These are phyloP conservation scores for Sycophaga agraensis DNA, from an alignment of 1,140 invertebrate species.

Conservation along the genomic window DNA sequence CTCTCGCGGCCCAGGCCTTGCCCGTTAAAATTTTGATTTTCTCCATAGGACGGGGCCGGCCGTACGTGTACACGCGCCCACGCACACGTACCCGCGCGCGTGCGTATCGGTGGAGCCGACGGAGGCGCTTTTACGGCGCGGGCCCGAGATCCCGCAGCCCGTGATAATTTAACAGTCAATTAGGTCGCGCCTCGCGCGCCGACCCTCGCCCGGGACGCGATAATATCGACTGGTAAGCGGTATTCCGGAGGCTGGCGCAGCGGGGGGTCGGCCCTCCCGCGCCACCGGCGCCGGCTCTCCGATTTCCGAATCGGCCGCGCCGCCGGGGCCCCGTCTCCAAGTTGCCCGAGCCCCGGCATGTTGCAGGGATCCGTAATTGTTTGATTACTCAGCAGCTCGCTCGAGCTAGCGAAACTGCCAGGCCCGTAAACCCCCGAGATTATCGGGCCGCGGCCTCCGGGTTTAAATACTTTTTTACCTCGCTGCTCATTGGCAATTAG, in stretches of 20 bases:
- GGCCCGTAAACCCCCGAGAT: constrained; percentile 35
- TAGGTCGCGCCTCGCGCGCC: constrained; percentile 46
- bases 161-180: constrained; percentile 56
- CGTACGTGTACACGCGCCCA: background rate
- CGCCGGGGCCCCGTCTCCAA: background rate
- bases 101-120: too few relatives aligned
- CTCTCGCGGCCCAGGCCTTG: background rate
- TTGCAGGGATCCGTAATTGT: constrained; percentile 56
- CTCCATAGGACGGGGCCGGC: background rate
- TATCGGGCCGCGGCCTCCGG: constrained; percentile 24
- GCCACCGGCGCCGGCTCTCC: constrained; percentile 34
- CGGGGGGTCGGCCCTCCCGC: constrained; percentile 26
- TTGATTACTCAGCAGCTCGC: constrained; percentile 57
- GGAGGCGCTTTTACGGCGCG: too few relatives aligned
- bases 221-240: constrained; percentile 55
- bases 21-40: constrained; percentile 17
- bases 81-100: background rate
- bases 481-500: constrained; percentile 20
- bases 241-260: constrained; percentile 55
- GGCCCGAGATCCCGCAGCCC: constrained; percentile 36
- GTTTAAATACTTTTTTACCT: constrained; percentile 18
- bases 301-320: constrained; percentile 33
- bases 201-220: constrained; percentile 46
- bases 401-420: constrained; percentile 53
- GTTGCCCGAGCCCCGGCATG: background rate